Conservation (phyloP, 2,888 invertebrate genomes). For the Pecten maximus region DNA sequence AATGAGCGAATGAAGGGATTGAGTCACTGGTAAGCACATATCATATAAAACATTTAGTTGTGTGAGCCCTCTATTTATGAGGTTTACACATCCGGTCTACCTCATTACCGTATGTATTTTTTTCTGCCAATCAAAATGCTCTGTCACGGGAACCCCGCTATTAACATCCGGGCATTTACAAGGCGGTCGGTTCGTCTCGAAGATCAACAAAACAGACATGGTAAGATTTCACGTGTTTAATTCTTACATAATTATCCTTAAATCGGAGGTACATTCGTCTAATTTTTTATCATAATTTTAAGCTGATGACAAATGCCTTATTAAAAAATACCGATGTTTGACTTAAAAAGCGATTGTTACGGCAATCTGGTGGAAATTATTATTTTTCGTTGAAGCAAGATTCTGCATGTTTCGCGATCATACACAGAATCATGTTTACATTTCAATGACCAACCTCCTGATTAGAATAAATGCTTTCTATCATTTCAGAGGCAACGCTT, state of each 20-base stretch:
- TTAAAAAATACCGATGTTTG: not conserved
- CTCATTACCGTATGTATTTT: not conserved
- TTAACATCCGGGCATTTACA: conserved; percentile 51
- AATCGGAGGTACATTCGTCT: not conserved
- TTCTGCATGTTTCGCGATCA: conserved; percentile 27
- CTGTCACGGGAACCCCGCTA: conserved; percentile 5
- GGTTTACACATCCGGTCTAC: too few species aligned
- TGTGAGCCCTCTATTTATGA: too few species aligned
- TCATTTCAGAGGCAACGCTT: not conserved
- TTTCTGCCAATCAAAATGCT: conserved; percentile 22
- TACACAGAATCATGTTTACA: not conserved
- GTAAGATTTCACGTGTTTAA: conserved; percentile 48
- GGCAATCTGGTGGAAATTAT: conserved; percentile 1
- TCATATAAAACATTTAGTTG: too few species aligned
- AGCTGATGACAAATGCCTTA: not conserved
- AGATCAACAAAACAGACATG: conserved; percentile 75
- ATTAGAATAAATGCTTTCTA: not conserved
- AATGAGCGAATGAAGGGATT: too few species aligned
- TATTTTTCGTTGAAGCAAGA: not conserved
- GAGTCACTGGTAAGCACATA: too few species aligned
- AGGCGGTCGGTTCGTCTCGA: conserved; percentile 67
- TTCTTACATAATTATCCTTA: not conserved
- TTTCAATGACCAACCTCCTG: not conserved
- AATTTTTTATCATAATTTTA: not conserved
- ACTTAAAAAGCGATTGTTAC: not conserved